Base-by-base conservation (phyloP, 2,113 vertebrate genomes). In the Diadophis punctatus region DNA sequence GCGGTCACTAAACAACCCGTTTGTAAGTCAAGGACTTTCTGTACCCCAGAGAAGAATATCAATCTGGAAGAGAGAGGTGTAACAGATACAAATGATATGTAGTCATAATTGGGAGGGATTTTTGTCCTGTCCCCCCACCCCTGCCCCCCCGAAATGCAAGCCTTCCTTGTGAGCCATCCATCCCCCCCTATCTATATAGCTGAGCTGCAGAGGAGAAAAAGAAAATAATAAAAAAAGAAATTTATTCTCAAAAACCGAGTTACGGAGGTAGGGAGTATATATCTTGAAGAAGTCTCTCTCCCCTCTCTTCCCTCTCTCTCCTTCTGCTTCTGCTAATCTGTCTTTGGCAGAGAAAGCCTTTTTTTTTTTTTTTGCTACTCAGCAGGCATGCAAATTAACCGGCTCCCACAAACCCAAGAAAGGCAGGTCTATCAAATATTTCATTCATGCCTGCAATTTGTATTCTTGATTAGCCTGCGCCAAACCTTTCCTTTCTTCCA, bases 391-490 rank as follows among this genome's bases (percentile, higher is more conserved):
- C 95, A 95, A 94, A 95, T 96, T 94, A 96, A 93, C 94, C 92
- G 90, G 93, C 53, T 95, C 68, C 92, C 93, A 90, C 95, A 94
- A 92, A 90, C 95, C 95, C 94, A 27, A 93, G 95, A 95, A 94
- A 92, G 91, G 90, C 94, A 60, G 93, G 94, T 96, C 95, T 95
- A 90, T 96, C 96, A 51, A 90, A 94, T 91, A 94, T 93, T 93
- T 93, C 94, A 95, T 92, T 91, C 39, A 86, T 43, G 94, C 90
- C 68, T 92, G 95, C 95, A 96, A 80, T 96, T 95, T 96, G 95
- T 94, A 95, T 95, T 94, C 94, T 95, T 95, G 96, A 96, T 96
- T 95, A 92, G 91, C 91, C 94, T 86, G 94, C 91, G 94, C 95
- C 22, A 14, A 86, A 94, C 74, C 92, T 95, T 93, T 94, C 63